Evolutionary conservation across 2,113 vertebrate species (phyloP), one percentile per base, ranked within the genome.

Genomic region (Limanda limanda): DNA sequence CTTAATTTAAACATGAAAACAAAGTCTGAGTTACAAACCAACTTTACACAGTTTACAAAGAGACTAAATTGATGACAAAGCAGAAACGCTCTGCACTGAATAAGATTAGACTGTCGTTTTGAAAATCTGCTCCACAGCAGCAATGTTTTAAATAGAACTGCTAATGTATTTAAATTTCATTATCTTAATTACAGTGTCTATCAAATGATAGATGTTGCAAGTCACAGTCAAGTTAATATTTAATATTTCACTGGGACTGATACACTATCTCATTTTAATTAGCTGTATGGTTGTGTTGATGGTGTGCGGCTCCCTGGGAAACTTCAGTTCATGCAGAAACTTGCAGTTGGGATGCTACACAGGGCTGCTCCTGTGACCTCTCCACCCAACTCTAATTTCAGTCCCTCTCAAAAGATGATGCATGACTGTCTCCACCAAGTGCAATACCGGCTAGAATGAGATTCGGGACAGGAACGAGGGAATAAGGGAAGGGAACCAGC

Each of bases 101-200:
- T 78, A 78, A 66, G 69, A 83, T 83, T 76, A 85, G 61, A 54
- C 68, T 81, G 54, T 55, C 64, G 71, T 78, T 63, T 37, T 11
- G 18, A 10, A 58, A 86, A 75, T 54, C 35, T 47, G 23, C 65
- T 77, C 54, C 52, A 76, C 67, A 67, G 80, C 71, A 74, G 54
- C 61, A 55, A 20, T 76, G 67, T 85, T 83, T 89, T 81, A 90
- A 90, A 90, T 85, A 89, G 83, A 85, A 80, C 56, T 69, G 66
- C 81, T 89, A 82, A 83, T 86, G 71, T 79, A 81, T 86, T 88
- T 88, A 87, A 86, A 88, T 75, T 65, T 81, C 76, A 82, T 90
- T 84, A 89, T 89, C 90, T 81, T 90, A 91, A 92, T 92, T 89
- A 86, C 74, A 67, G 62, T 86, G 81, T 86, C 84, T 78, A 81